These are phyloP conservation scores for Biston betularia DNA, from an alignment of 2,888 invertebrate species.

Conservation along the genomic window DNA sequence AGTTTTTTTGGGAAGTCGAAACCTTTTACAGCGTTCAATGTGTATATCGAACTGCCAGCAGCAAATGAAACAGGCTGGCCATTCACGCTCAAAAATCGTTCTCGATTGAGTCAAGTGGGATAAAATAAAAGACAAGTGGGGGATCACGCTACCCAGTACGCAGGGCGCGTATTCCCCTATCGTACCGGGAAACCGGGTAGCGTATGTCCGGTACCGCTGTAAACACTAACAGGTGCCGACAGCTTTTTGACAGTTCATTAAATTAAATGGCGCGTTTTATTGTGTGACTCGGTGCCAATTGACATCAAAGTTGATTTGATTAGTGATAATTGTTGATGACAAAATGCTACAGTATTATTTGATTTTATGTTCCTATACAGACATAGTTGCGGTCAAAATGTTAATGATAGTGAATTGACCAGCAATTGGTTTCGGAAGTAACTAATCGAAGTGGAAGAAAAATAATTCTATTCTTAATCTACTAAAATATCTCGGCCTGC, in stretches of 20 bases:
- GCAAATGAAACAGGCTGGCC: constrained; percentile 82
- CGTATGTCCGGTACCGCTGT: constrained; percentile 84
- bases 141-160: constrained; percentile 59
- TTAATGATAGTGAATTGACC: too few species aligned
- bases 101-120: constrained; percentile 83
- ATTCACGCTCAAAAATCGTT: constrained; percentile 85
- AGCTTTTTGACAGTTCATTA: constrained; percentile 79
- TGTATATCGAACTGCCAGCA: constrained; percentile 80
- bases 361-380: not conserved
- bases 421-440: too few species aligned
- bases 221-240: constrained; percentile 81
- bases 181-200: constrained; percentile 72
- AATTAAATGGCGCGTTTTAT: constrained; percentile 74
- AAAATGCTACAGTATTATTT: not conserved
- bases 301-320: constrained; percentile 36
- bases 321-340: constrained; percentile 40
- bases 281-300: constrained; percentile 53
- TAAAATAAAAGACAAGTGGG: constrained; percentile 83
- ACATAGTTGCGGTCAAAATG: too few species aligned
- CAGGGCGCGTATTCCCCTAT: constrained; percentile 31
- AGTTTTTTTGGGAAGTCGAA: constrained; percentile 64
- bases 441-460: too few species aligned
- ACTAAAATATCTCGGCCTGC: too few species aligned
- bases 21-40: constrained; percentile 83
- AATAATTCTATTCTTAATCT: too few species aligned